These are phyloP conservation scores for Salvelinus sp. DNA, from an alignment of 2,113 vertebrate species.

Conservation along the genomic window DNA sequence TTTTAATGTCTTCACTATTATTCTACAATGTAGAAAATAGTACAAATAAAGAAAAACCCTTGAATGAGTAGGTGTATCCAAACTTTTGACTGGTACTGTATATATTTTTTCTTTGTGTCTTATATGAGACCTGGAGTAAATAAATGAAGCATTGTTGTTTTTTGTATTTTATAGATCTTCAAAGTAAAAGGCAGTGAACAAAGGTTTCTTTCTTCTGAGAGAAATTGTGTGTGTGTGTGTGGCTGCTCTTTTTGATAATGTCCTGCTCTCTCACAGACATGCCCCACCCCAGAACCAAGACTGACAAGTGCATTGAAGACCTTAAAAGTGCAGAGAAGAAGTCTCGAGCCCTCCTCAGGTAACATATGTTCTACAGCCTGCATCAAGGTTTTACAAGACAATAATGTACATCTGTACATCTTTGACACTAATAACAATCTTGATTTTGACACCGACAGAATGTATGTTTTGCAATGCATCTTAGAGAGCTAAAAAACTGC, in stretches of 20 bases:
- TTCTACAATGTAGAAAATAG: no score
- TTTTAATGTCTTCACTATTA: no score
- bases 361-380: conserved; percentile 32
- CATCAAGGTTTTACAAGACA: not conserved
- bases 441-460: no score
- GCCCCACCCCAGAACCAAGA: conserved; percentile 82
- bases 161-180: conserved; percentile 75
- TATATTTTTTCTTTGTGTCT: conserved; percentile 37
- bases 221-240: conserved; percentile 8
- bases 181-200: conserved; percentile 77
- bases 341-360: conserved; percentile 87
- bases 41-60: no score
- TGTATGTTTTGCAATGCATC: no score
- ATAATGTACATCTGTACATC: not conserved
- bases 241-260: conserved; percentile 66
- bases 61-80: no score
- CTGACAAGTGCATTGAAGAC: conserved; percentile 89
- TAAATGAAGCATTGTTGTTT: conserved; percentile 80
- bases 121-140: conserved; percentile 69
- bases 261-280: conserved; percentile 75
- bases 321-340: conserved; percentile 88
- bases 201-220: conserved; percentile 77
- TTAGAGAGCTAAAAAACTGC: no score
- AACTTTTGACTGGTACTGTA: conserved; percentile 8
- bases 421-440: no score